phyloP scores from a whole-genome alignment of 2,797 vertebrate genomes.

The Botia almorhae region DNA sequence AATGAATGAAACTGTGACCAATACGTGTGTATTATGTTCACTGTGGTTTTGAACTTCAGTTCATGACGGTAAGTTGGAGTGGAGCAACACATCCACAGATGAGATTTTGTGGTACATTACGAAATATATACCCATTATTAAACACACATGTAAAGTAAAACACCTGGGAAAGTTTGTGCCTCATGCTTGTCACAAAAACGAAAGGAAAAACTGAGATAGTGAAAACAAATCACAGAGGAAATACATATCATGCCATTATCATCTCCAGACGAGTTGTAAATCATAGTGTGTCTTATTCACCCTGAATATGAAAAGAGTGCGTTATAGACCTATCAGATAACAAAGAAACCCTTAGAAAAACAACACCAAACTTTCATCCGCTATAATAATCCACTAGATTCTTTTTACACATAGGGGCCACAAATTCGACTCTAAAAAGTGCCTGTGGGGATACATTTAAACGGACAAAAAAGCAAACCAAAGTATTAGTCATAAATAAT shows the following conservation, averaged over 20 bases:
- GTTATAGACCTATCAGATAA: conserved; percentile 58
- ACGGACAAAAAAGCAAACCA: conserved; percentile 76
- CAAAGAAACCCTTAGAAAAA: conserved; percentile 64
- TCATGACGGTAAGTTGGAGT: conserved; percentile 4
- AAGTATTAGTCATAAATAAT: conserved; percentile 78
- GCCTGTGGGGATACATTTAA: conserved; percentile 76
- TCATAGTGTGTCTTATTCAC: conserved; percentile 68
- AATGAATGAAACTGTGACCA: neutral
- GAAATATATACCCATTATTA: conserved; percentile 33
- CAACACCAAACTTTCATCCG: conserved; percentile 65
- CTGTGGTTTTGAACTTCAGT: conserved; percentile 23
- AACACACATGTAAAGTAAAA: conserved; percentile 59
- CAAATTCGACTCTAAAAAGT: conserved; percentile 76
- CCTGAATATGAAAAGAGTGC: conserved; percentile 67
- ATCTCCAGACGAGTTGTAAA: conserved; percentile 70
- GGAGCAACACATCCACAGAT: conserved; percentile 24
- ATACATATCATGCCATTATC: conserved; percentile 78
- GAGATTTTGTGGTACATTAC: conserved; percentile 36
- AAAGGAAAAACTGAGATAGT: conserved; percentile 61
- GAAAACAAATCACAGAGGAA: conserved; percentile 73
- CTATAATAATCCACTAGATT: conserved; percentile 62
- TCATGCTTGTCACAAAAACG: conserved; percentile 73
- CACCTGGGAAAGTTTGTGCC: conserved; percentile 63
- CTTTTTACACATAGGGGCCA: conserved; percentile 66
- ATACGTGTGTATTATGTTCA: neutral